A percentile compares a stretch with the other conserved stretches of the same genome.
Evolutionary conservation across 2,888 invertebrate species (phyloP).

Genomic region (Coenonympha arcania): DNA sequence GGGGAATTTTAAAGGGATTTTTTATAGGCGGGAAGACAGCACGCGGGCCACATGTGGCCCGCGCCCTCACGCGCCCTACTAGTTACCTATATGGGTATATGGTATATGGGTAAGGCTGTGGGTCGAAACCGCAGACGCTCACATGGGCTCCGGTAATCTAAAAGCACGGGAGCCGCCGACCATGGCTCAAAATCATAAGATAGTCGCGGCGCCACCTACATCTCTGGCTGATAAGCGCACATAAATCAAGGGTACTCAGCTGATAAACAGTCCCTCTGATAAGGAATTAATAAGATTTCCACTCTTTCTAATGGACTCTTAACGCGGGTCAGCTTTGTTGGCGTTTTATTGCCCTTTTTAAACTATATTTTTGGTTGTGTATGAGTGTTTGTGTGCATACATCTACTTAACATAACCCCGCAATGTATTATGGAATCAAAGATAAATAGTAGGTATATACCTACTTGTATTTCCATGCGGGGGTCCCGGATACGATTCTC

Average conservation of each 20-base stretch:
- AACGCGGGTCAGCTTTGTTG: constrained; percentile 30
- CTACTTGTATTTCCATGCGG: no score
- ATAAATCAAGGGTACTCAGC: constrained; percentile 42
- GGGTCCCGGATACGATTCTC: no score
- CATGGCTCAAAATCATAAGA: constrained; percentile 32
- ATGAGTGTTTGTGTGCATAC: not conserved
- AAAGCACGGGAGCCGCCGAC: constrained; percentile 21
- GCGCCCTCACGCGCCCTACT: no score
- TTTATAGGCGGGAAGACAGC: no score
- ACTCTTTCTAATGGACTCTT: constrained; percentile 36
- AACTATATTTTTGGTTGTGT: constrained; percentile 10
- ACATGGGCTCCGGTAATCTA: not conserved
- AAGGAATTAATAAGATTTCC: constrained; percentile 37
- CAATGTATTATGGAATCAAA: no score
- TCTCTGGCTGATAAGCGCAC: constrained; percentile 37
- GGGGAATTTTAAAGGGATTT: no score
- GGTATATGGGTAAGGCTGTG: no score
- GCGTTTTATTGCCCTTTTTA: constrained; percentile 25
- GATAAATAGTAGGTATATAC: no score
- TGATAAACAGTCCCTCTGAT: constrained; percentile 34
- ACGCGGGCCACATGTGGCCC: no score
- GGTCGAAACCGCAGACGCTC: not conserved
- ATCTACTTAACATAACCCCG: no score
- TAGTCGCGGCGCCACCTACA: constrained; percentile 39
- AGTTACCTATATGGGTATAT: no score